Evolutionary conservation across 2,888 invertebrate genomes (phyloP).

Genomic region (Cyclophora punctaria): DNA sequence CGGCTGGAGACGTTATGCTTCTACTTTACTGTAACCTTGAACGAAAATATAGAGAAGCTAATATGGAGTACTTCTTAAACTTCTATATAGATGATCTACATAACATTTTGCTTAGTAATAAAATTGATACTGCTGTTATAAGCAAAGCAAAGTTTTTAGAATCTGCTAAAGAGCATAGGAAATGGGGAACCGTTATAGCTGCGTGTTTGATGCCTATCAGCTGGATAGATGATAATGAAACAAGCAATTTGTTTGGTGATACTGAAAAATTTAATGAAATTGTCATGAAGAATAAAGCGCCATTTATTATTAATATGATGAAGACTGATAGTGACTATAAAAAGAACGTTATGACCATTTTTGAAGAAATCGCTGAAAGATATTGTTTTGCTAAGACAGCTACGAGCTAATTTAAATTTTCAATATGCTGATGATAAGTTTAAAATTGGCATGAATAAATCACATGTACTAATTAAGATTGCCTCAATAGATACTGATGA

Average conservation of each 20-base stretch:
- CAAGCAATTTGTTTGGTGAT: slow-evolving; percentile 57
- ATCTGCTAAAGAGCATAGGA: slow-evolving; percentile 63
- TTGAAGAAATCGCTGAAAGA: slow-evolving; percentile 71
- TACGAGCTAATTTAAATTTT: no score
- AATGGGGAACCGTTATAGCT: slow-evolving; percentile 73
- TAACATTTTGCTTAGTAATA: slow-evolving; percentile 46
- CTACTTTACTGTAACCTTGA: slow-evolving; percentile 73
- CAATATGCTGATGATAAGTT: no score
- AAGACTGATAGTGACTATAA: slow-evolving; percentile 61
- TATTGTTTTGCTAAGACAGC: slow-evolving; percentile 32
- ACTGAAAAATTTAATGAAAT: slow-evolving; percentile 72
- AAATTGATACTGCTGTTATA: slow-evolving; percentile 55
- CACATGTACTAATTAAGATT: no score
- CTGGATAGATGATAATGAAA: slow-evolving; percentile 68
- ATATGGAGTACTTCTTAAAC: slow-evolving; percentile 64
- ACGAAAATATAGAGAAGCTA: slow-evolving; percentile 57
- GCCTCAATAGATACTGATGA: no score
- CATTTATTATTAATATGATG: slow-evolving; percentile 74
- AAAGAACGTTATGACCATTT: slow-evolving; percentile 65
- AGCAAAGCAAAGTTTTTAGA: slow-evolving; percentile 53
- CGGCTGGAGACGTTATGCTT: slow-evolving; percentile 77
- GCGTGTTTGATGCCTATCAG: slow-evolving; percentile 69
- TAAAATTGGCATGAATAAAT: no score
- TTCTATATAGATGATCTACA: slow-evolving; percentile 73
- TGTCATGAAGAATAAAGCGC: slow-evolving; percentile 65